Evolutionary conservation across 2,797 vertebrate species (phyloP), one percentile per base, ranked within the genome.

Genomic region (Characodon lateralis): DNA sequence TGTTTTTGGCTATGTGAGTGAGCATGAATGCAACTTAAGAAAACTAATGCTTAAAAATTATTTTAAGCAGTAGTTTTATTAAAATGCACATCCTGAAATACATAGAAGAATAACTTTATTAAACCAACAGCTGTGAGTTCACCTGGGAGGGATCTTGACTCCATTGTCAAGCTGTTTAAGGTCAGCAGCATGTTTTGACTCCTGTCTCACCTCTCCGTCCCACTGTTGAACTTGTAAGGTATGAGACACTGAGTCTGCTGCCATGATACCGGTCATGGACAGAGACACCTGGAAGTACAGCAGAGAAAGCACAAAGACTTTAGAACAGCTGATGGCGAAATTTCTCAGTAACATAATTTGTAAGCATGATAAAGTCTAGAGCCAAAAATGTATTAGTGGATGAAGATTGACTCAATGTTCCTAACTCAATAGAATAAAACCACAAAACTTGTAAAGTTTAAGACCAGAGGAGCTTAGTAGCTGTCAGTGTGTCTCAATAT

Each of bases 201-300:
- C 97, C 88, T 97, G 97, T 6, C 98, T 96, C 73, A 99, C 96
- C 82, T 99, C 98, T 74, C 98, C 98, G 9, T 99, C 98, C 98
- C 98, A 99, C 53, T 99, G 98, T 79, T 99, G 98, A 61, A 99
- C 96, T 94, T 99, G 98, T 93, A 98, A 95, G 83, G 97, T 91
- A 61, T 98, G 97, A 75, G 98, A 99, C 26, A 98, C 98, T 0
- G 98, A 99, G 89, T 99, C 98, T 8, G 98, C 98, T 35, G 97
- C 95, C 91, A 99, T 95, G 65, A 99, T 96, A 80, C 97, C 97
- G 7, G 97, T 94, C 76, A 99, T 96, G 0, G 97, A 97, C 87
- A 96, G 96, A 80, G 97, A 97, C 89, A 99, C 97, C 98, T 99
- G 83, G 3, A 87, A 39, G 72, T 9, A 66, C 1, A 18, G 5